Base-by-base conservation (phyloP, 2,113 vertebrate genomes). In the Semnornis frantzii region DNA sequence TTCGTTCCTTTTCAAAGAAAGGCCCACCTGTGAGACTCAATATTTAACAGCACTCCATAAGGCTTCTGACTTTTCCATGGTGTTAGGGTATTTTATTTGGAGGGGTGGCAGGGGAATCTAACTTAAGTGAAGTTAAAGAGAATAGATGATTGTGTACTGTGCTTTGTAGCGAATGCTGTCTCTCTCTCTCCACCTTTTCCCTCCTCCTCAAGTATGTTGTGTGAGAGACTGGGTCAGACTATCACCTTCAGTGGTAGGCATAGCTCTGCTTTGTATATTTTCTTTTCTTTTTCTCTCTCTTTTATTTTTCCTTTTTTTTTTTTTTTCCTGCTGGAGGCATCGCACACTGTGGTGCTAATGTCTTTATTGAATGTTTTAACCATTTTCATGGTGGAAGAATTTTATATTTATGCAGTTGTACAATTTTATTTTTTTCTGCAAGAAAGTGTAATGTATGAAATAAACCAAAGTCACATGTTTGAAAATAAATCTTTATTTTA, bases 401-500 rank as follows among this genome's bases (percentile, higher is more conserved):
- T 99, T 99, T 99, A 99, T 99, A 99, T 99, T 99, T 99, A 99
- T 99, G 99, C 99, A 99, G 99, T 99, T 99, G 99, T 99, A 99
- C 98, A 98, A 98, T 99, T 99, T 99, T 98, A 98, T 99, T 98
- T 98, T 57, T 98, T 98, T 98, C 98, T 99, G 98, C 98, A 98
- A 98, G 98, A 98, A 98, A 98, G 99, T 98, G 98, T 98, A 98
- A 99, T 99, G 98, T 98, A 98, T 99, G 98, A 99, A 98, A 98
- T 98, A 99, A 98, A 99, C 99, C 99, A 99, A 99, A 99, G 99
- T 99, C 98, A 98, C 98, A 98, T 98, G 99, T 99, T 98, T 98
- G 98, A 98, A 98, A 98, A 98, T 95, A 98, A 97, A 98, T 98
- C 97, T 98, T 98, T 98, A 98, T 98, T 98, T 98, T 98, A 98